phyloP scores from a whole-genome alignment of 2,113 vertebrate genomes.

The Limnothrissa miodon region DNA sequence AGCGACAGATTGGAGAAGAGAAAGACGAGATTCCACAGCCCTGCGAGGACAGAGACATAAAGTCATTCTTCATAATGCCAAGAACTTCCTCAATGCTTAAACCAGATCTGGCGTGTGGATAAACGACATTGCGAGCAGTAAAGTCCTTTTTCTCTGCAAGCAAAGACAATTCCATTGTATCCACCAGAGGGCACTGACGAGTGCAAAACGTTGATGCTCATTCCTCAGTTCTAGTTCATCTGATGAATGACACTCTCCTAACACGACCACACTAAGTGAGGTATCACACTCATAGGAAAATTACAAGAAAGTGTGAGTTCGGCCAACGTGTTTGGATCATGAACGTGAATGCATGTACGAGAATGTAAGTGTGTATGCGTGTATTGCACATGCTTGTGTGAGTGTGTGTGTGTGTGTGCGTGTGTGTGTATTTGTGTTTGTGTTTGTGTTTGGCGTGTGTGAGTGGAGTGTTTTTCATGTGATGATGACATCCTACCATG shows the following conservation, averaged over 20 bases:
- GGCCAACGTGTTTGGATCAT: not conserved
- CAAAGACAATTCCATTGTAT: not conserved
- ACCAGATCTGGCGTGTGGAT: not conserved
- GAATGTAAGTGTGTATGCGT: not conserved
- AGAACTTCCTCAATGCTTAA: not conserved
- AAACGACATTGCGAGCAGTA: not conserved
- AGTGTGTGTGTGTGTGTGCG: not conserved
- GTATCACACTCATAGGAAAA: slow-evolving; percentile 11
- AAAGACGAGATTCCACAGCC: slow-evolving; percentile 95
- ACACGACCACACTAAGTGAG: not conserved
- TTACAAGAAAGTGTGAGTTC: not conserved
- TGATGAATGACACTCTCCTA: not conserved
- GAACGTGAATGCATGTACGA: not conserved
- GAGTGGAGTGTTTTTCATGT: not conserved
- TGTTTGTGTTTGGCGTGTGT: not conserved
- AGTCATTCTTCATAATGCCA: not conserved
- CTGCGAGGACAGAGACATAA: slow-evolving; percentile 59
- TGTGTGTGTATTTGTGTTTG: not conserved
- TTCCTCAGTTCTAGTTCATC: not conserved
- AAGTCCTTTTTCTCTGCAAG: not conserved
- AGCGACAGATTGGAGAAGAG: slow-evolving; percentile 96
- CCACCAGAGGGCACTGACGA: not conserved
- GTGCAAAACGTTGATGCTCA: not conserved
- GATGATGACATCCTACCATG: slow-evolving; percentile 73
- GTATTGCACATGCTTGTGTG: not conserved